Evolutionary conservation across 2,113 vertebrate genomes (phyloP), one percentile per base, ranked within the genome.

Genomic region (Otus sunia): DNA sequence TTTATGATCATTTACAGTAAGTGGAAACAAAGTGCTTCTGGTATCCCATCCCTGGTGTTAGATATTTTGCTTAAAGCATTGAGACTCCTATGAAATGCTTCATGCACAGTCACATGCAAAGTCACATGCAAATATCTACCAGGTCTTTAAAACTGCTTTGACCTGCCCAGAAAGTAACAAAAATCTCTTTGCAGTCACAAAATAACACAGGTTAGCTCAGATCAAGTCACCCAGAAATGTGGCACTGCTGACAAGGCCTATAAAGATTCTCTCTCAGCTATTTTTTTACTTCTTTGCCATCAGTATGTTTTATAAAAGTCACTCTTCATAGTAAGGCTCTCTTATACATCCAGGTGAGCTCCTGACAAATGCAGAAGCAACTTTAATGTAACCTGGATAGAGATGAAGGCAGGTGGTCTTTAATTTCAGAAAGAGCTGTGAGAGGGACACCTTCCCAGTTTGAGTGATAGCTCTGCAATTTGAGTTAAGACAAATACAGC

Each of bases 1-100:
- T 96, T 95, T 95, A 96, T 71, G 89, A 94, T 91, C 89, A 89
- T 95, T 97, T 96, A 96, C 95, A 82, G 92, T 92, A 90, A 96
- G 87, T 63, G 62, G 77, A 92, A 96, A 95, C 86, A 91, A 97
- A 92, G 53, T 5, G 0, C 74, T 95, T 89, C 91, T 96, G 77
- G 77, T 95, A 73, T 91, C 80, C 69, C 37, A 72, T 93, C 83
- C 73, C 45, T 72, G 41, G 53, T 96, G 80, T 59, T 82, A 75
- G 75, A 30, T 95, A 21, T 58, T 94, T 82, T 90, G 62, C 55
- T 76, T 73, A 76, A 92, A 95, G 43, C 37, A 64, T 29, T 22
- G 9, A 58, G n/a, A 25, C 12, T 84, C 15, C 60, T 75, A 47
- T 49, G 45, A 75, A 94, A 92, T 12, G 45, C 22, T 69, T 64